Evolutionary conservation across 2,113 vertebrate species (phyloP).

Genomic region (Pollachius pollachius): DNA sequence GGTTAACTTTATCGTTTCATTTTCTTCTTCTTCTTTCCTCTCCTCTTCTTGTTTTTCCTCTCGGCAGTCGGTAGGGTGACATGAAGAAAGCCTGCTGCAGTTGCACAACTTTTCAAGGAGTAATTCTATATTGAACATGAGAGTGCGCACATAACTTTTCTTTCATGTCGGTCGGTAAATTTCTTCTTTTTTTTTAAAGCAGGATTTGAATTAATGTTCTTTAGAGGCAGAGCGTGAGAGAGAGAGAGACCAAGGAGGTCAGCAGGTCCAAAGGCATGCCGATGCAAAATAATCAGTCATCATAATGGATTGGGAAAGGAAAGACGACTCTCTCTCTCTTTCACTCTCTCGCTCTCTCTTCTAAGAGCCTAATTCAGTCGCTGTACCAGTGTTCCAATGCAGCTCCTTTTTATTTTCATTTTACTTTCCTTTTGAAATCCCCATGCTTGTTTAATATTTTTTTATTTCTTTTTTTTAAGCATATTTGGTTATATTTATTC

Average conservation of each 20-base stretch:
- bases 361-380: conserved; percentile 47
- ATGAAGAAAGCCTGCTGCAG: conserved; percentile 46
- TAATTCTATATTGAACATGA: conserved; percentile 50
- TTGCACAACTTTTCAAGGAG: conserved; percentile 68
- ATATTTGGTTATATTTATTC: conserved; percentile 91
- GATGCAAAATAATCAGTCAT: no score
- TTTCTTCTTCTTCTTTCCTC: neutral
- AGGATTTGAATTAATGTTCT: conserved; percentile 50
- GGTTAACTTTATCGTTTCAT: conserved; percentile 55
- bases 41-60: conserved; percentile 41
- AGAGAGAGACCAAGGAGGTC: conserved; percentile 31
- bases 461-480: conserved; percentile 74
- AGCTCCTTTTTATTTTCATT: conserved; percentile 49
- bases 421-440: conserved; percentile 8
- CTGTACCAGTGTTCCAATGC: conserved; percentile 71
- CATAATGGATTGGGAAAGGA: no score
- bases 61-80: conserved; percentile 45
- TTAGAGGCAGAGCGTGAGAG: conserved; percentile 39
- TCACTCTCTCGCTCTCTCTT: conserved; percentile 8
- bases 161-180: conserved; percentile 47
- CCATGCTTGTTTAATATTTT: conserved; percentile 10
- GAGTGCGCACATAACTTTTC: conserved; percentile 51
- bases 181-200: conserved; percentile 45
- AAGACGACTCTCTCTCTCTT: no score
- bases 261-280: neutral